Percentiles rank a stretch among this genome's conserved stretches.
Evolutionary conservation across 2,888 invertebrate species (phyloP).

Genomic region (Andrena fulva): DNA sequence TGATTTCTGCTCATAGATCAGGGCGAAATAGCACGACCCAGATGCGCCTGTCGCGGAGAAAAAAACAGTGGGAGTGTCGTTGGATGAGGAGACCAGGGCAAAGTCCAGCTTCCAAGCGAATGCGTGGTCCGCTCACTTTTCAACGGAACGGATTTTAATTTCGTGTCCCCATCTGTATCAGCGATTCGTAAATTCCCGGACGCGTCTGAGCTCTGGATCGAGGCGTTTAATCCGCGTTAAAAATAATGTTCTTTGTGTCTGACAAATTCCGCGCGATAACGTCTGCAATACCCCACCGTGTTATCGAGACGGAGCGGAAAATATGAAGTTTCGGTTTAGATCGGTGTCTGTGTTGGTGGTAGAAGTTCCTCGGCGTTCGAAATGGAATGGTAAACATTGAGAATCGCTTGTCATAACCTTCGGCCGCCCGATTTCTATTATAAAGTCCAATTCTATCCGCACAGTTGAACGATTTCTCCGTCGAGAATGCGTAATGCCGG

Average conservation of each 20-base stretch:
- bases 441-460: conserved; percentile 25
- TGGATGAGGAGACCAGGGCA: conserved; percentile 9
- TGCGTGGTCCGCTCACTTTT: neutral
- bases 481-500: conserved; percentile 1
- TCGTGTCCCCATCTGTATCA: neutral
- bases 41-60: neutral
- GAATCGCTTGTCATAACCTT: conserved; percentile 41
- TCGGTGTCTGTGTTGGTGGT: too few species aligned
- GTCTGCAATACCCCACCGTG: too few species aligned
- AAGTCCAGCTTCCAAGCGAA: conserved; percentile 35
- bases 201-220: neutral
- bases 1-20: neutral
- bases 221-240: neutral
- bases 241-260: neutral
- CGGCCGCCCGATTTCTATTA: conserved; percentile 31
- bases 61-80: neutral
- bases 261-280: too few species aligned
- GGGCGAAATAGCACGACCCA: too few species aligned
- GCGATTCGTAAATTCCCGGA: neutral
- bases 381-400: neutral
- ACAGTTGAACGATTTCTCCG: conserved; percentile 16
- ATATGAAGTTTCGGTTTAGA: too few species aligned
- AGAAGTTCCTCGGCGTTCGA: neutral
- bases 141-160: conserved; percentile 1
- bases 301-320: too few species aligned